phyloP scores from a whole-genome alignment of 2,113 vertebrate species.

The Brienomyrus brachyistius region DNA sequence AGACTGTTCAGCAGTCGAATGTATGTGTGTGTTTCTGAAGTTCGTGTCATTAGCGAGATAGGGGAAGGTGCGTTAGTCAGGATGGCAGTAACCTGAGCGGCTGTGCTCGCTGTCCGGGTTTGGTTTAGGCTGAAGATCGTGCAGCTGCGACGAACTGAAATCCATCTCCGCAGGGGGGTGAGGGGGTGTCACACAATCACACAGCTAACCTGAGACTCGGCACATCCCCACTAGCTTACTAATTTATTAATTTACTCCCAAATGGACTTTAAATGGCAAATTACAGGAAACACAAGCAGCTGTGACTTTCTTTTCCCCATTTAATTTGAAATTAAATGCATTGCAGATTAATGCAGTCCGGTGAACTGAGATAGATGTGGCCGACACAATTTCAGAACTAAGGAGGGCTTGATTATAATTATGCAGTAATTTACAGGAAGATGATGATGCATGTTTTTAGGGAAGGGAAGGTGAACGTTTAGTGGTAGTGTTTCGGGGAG shows the following conservation, averaged over 20 bases:
- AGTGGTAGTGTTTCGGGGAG: not conserved
- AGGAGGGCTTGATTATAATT: not conserved
- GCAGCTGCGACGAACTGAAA: constrained; percentile 43
- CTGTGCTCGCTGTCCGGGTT: constrained; percentile 55
- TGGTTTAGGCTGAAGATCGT: constrained; percentile 36
- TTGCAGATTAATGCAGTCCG: not conserved
- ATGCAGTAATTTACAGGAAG: not conserved
- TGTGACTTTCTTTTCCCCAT: not conserved
- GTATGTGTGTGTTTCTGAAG: not conserved
- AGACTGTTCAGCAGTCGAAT: constrained; percentile 9
- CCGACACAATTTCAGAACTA: not conserved
- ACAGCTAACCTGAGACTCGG: constrained; percentile 21
- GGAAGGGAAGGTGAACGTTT: not conserved
- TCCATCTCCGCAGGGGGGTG: constrained; percentile 37
- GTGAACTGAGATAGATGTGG: not conserved
- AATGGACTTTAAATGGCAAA: not conserved
- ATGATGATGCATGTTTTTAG: not conserved
- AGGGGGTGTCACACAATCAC: constrained; percentile 24
- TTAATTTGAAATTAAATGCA: not conserved
- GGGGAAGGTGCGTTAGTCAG: constrained; percentile 16
- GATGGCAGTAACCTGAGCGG: constrained; percentile 53
- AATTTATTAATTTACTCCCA: constrained; percentile 24
- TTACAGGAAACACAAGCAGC: not conserved
- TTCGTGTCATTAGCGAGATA: not conserved
- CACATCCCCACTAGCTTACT: constrained; percentile 7